Percentiles rank a stretch among this genome's conserved stretches.
phyloP scores from a whole-genome alignment of 2,113 vertebrate genomes.

The Platichthys flesus region DNA sequence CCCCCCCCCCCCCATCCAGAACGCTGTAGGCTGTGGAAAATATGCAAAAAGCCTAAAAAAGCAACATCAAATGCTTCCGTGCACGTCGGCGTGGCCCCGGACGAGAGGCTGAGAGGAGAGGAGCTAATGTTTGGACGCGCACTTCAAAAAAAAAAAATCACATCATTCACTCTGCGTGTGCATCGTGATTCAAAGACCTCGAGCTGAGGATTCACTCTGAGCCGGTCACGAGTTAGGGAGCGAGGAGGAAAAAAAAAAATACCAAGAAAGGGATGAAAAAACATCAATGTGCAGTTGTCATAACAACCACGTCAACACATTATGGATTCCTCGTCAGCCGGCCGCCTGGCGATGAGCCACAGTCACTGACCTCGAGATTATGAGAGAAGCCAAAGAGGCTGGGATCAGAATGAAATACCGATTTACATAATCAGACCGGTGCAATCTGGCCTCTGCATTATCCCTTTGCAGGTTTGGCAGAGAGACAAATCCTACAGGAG shows the following conservation, averaged over 20 bases:
- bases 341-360: constrained; percentile 41
- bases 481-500: background rate
- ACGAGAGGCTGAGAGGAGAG: background rate
- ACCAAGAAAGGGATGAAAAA: background rate
- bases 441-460: constrained; percentile 21
- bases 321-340: constrained; percentile 15
- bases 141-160: background rate
- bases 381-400: constrained; percentile 48
- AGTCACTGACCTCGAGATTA: constrained; percentile 44
- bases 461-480: constrained; percentile 17
- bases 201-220: background rate
- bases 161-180: background rate
- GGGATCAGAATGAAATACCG: constrained; percentile 17
- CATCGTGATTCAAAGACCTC: background rate
- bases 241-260: too few species aligned
- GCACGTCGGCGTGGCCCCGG: background rate
- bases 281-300: constrained; percentile 11
- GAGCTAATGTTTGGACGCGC: background rate
- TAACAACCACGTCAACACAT: constrained; percentile 20
- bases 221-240: too few species aligned
- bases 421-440: constrained; percentile 65
- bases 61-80: constrained; percentile 12
- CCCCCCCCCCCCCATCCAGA: background rate
- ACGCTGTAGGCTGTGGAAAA: constrained; percentile 23
- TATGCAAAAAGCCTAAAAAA: constrained; percentile 44